Base-by-base conservation (phyloP, 2,113 vertebrate genomes). In the Larimichthys crocea region DNA sequence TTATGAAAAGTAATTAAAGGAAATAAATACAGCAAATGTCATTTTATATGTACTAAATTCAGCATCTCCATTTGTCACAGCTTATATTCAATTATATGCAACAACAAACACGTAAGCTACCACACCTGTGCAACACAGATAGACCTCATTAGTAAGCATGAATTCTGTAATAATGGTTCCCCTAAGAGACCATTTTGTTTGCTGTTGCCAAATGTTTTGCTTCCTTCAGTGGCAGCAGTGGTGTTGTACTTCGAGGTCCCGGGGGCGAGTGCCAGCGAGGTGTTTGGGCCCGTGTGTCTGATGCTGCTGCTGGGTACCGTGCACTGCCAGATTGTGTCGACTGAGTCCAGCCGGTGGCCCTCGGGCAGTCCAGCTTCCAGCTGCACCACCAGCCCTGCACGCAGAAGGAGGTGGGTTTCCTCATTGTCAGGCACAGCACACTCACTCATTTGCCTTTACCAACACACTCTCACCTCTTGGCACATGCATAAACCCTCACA, bases 281-380 rank as follows among this genome's bases (percentile, higher is more conserved):
- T 97, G 29, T 88, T 98, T 60, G 97, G 96, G 65, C 97, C 98
- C 3, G 89, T 99, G 96, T 99, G 97, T 94, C 96, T 99, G 65
- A 97, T 99, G 98, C 92, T 99, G 61, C 95, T 99, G 78, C 95
- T 99, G 95, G 98, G 98, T 3, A 99, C 98, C 0, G 97, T 99
- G 70, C 98, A 99, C 95, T 99, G 98, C 87, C 98, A 99, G 74
- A 99, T 99, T 19, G 98, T 99, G 88, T 99, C 98, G 20, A 98
- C 98, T 0, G 97, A 97, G 93, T 92, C 95, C 84, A 94, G 90
- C 87, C 94, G 92, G 48, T 92, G 94, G 11, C 88, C 94, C 0
- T 88, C 91, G 14, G 76, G 80, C 90, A 94, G 87, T 85, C 93
- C 93, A 70, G 57, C 81, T 69, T 74, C 83, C 87, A 91, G 88